Evolutionary conservation across 2,113 vertebrate genomes (phyloP).

Genomic region (Amazona guildingii): DNA sequence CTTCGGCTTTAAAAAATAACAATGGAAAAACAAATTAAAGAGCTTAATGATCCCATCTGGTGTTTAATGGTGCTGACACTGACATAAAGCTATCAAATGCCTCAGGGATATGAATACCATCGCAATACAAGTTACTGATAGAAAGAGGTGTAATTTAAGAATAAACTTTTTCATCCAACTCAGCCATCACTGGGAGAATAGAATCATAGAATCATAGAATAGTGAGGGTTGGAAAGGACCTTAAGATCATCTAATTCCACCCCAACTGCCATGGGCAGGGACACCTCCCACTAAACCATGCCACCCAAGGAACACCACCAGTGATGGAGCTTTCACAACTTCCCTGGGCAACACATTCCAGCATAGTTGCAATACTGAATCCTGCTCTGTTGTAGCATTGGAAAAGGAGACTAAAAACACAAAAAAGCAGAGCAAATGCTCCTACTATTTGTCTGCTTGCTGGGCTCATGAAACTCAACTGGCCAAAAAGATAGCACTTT

Average conservation of each 20-base stretch:
- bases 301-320: too few species aligned
- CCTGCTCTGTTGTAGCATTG: background rate
- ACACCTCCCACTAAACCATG: too few species aligned
- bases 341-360: too few species aligned
- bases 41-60: background rate
- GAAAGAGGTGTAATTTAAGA: background rate
- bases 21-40: background rate
- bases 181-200: background rate
- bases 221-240: too few species aligned
- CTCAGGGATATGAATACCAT: background rate
- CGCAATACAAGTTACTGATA: background rate
- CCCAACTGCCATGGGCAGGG: too few species aligned
- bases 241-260: too few species aligned
- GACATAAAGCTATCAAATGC: background rate
- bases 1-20: background rate
- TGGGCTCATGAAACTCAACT: background rate
- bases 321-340: too few species aligned
- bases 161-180: background rate
- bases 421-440: background rate
- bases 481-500: background rate
- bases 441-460: background rate
- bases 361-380: background rate
- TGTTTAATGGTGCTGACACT: background rate
- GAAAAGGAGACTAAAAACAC: background rate
- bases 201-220: too few species aligned